Evolutionary conservation across 2,797 vertebrate species (phyloP), one percentile per base, ranked within the genome.

Genomic region (Bradypodion ventrale): DNA sequence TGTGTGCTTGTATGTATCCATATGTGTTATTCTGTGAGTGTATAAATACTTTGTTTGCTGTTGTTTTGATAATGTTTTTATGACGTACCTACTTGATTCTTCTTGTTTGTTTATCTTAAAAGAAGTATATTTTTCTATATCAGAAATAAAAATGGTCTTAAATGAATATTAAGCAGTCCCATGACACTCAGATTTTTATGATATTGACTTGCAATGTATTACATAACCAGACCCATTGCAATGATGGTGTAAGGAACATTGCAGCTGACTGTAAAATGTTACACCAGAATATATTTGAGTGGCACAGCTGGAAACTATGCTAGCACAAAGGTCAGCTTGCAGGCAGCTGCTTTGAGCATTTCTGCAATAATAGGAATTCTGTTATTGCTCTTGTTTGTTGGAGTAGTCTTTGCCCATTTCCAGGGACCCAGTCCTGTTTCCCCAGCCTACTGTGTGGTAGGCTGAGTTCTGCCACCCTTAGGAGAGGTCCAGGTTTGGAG

Each of bases 181-280:
- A 0, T 87, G 37, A 23, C 46, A 49, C 29, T 92, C 85, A 82
- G 25, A 72, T 83, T 90, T 75, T 82, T 88, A 29, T 35, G 56
- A 52, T 32, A 81, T 60, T 86, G 62, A 66, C 7, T 40, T 75
- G 32, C 75, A 19, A 42, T 76, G 21, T 76, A 46, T 82, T 49
- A 21, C 37, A 87, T 86, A 80, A 69, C 1, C 1, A 82, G 68
- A 68, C 49, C 74, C 68, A 83, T 85, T 75, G 83, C 87, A 89
- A 87, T 90, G 86, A 23, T 88, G 84, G 77, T 90, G 88, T 82
- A 83, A 90, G 87, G 69, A 77, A 35, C 82, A 63, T 83, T 88
- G 91, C 74, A 88, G 76, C 19, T 85, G 88, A 37, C 80, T 89
- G 29, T 83, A 80, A 76, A 87, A 82, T 35, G 9, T 46, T 86